Evolutionary conservation across 2,888 invertebrate genomes (phyloP).

Genomic region (Hylaea fasciaria): DNA sequence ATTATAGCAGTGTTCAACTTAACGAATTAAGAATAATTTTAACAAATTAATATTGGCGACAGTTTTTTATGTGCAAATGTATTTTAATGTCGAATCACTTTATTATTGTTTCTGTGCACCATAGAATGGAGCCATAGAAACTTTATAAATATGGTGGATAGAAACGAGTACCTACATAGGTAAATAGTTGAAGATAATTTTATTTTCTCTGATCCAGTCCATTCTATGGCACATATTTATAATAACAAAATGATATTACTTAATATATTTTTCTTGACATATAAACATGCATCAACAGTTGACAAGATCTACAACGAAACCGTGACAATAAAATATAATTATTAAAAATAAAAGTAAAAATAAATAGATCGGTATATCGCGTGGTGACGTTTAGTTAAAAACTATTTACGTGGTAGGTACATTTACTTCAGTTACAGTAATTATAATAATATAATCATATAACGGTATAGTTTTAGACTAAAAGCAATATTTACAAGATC

Average conservation of each 20-base stretch:
- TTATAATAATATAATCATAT: slow-evolving; percentile 55
- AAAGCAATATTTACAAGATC: slow-evolving; percentile 80
- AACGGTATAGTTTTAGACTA: slow-evolving; percentile 64
- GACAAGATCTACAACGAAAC: slow-evolving; percentile 22
- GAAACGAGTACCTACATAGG: no score
- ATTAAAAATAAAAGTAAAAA: slow-evolving; percentile 34
- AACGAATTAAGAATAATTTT: slow-evolving; percentile 10
- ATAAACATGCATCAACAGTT: slow-evolving; percentile 12
- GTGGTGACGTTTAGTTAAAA: slow-evolving; percentile 40
- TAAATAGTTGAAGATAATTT: not conserved
- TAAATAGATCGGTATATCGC: slow-evolving; percentile 42
- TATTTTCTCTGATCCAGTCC: not conserved
- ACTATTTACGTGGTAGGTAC: slow-evolving; percentile 45
- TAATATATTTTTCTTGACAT: not conserved
- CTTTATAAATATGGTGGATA: not conserved
- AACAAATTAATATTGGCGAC: not conserved
- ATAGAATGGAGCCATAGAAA: not conserved
- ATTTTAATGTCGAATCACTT: not conserved
- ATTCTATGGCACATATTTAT: not conserved
- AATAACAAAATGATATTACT: not conserved
- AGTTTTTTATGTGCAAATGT: not conserved
- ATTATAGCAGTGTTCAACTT: slow-evolving; percentile 27
- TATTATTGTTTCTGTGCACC: not conserved
- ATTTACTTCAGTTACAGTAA: slow-evolving; percentile 56
- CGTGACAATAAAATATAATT: slow-evolving; percentile 30